These are phyloP conservation scores for Callopanchax toddi DNA, from an alignment of 2,113 vertebrate species.

Conservation along the genomic window DNA sequence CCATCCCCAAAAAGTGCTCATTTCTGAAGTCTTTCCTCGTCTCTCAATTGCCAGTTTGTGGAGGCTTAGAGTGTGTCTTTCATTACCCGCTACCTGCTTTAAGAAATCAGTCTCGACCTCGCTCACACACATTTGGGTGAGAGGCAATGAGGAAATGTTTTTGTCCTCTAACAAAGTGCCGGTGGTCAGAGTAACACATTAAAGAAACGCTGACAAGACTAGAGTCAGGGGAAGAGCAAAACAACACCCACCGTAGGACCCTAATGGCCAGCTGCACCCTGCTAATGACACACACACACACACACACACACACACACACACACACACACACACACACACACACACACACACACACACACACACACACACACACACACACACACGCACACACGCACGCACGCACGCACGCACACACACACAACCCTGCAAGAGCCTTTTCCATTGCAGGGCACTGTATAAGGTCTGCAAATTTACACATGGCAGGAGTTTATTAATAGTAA, in stretches of 20 bases:
- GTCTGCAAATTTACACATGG: slow-evolving; percentile 67
- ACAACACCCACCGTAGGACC: slow-evolving; percentile 64
- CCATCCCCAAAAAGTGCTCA: slow-evolving; percentile 76
- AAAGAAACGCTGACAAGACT: slow-evolving; percentile 58
- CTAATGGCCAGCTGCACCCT: slow-evolving; percentile 76
- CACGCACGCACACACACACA: slow-evolving; percentile 8
- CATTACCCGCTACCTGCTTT: slow-evolving; percentile 81
- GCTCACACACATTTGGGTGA: slow-evolving; percentile 67
- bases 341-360: slow-evolving; percentile 25
- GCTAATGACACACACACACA: slow-evolving; percentile 63
- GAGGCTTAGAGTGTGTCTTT: slow-evolving; percentile 77
- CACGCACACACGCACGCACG: slow-evolving; percentile 19
- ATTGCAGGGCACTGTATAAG: slow-evolving; percentile 55
- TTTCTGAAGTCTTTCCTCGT: slow-evolving; percentile 77
- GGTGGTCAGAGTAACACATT: slow-evolving; percentile 71
- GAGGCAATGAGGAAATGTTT: slow-evolving; percentile 75
- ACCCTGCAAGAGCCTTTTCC: slow-evolving; percentile 39
- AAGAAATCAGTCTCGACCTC: slow-evolving; percentile 80
- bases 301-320: slow-evolving; percentile 10
- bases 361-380: slow-evolving; percentile 8
- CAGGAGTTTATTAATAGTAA: slow-evolving; percentile 77
- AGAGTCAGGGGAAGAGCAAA: slow-evolving; percentile 55
- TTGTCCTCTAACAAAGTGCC: slow-evolving; percentile 76
- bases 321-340: slow-evolving; percentile 18
- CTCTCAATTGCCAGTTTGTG: slow-evolving; percentile 78